Evolutionary conservation across 1,140 invertebrate genomes (phyloP).

Genomic region (Drosophila arawakana): DNA sequence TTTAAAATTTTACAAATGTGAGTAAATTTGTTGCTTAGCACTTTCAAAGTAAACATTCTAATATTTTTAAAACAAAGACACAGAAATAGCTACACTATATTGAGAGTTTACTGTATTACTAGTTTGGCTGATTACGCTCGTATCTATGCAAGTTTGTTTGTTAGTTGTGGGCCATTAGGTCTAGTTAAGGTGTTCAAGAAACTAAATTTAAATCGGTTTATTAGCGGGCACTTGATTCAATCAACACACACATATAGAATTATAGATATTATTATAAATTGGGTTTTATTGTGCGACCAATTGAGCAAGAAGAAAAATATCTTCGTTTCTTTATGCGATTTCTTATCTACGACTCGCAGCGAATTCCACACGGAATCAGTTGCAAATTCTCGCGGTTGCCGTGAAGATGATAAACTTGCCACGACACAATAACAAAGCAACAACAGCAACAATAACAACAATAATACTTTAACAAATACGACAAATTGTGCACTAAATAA

Average conservation of each 20-base stretch:
- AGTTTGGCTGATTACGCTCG: too few relatives aligned
- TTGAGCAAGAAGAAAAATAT: conserved; percentile 39
- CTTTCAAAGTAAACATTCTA: too few relatives aligned
- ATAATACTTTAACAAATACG: not conserved
- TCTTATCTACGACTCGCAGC: conserved; percentile 22
- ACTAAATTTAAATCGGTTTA: conserved; percentile 67
- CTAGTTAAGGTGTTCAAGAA: conserved; percentile 70
- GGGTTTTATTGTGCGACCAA: conserved; percentile 68
- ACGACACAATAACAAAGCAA: not conserved
- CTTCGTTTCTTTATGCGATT: conserved; percentile 25
- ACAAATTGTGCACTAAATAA: too few relatives aligned
- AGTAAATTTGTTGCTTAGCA: too few relatives aligned
- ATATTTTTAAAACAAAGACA: too few relatives aligned
- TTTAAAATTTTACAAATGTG: too few relatives aligned
- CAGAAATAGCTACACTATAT: too few relatives aligned
- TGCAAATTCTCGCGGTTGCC: conserved; percentile 34
- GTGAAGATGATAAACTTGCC: conserved; percentile 12
- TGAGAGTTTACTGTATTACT: too few relatives aligned
- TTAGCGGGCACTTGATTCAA: conserved; percentile 66
- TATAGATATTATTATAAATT: conserved; percentile 60
- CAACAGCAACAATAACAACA: not conserved
- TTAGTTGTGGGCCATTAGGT: conserved; percentile 35
- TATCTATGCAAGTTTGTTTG: not conserved
- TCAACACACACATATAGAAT: conserved; percentile 46
- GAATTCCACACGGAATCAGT: conserved; percentile 35